Percentiles rank a stretch among this genome's conserved stretches.
These are phyloP conservation scores for Spermophilus dauricus DNA, from an alignment of 2,113 vertebrate genomes.

Conservation along the genomic window DNA sequence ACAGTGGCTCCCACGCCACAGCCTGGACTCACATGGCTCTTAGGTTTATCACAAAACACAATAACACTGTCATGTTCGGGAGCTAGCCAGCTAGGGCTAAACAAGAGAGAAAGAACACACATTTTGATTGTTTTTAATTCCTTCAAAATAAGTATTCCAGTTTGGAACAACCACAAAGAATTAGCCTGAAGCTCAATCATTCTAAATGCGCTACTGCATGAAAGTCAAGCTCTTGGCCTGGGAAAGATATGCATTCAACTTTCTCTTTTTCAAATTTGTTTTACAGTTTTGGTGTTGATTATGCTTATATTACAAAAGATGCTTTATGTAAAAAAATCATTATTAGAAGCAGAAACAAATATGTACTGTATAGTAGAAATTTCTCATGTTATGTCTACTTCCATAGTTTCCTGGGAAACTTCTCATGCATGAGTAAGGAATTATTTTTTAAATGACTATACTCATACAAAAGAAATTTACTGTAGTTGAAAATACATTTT, in stretches of 20 bases:
- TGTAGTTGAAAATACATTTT: background rate
- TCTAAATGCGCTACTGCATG: background rate
- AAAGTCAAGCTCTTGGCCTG: background rate
- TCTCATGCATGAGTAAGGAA: background rate
- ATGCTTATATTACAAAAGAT: slow-evolving; percentile 21
- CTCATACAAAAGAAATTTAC: background rate
- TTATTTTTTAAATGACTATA: background rate
- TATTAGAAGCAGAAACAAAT: slow-evolving; percentile 47
- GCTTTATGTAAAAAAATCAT: background rate
- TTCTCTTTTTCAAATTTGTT: slow-evolving; percentile 1
- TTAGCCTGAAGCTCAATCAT: background rate
- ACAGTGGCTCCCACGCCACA: slow-evolving; percentile 74
- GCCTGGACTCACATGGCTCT: slow-evolving; percentile 86
- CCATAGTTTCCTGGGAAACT: background rate
- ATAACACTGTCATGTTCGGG: background rate
- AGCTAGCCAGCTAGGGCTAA: slow-evolving; percentile 41
- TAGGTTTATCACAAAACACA: slow-evolving; percentile 80
- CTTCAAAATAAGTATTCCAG: background rate
- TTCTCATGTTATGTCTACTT: background rate
- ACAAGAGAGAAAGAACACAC: background rate
- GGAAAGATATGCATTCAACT: background rate
- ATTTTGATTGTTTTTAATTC: background rate
- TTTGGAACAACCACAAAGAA: slow-evolving; percentile 6
- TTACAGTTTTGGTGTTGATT: slow-evolving; percentile 4
- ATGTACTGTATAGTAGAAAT: slow-evolving; percentile 26